Base-by-base conservation (phyloP, 2,113 vertebrate genomes). In the Corythaixoides concolor region DNA sequence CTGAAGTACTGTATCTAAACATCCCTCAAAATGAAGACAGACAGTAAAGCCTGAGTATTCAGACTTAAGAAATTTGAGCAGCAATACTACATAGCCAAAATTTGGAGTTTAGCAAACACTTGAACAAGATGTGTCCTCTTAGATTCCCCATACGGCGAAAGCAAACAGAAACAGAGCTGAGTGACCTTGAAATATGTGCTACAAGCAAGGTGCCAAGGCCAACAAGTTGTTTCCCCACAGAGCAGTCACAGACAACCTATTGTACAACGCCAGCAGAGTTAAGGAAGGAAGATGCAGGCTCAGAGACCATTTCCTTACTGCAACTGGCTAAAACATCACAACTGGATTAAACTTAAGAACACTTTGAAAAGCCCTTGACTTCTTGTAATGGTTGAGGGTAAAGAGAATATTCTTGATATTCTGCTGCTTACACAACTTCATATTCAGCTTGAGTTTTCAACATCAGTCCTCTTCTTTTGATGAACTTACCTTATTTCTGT, bases 211-310 rank as follows among this genome's bases (percentile, higher is more conserved):
- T 39, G 63, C 92, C 83, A 89, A 85, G 64, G 59, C 84, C 77
- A 95, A 49, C 39, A 47, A 43, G 52, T 39, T 79, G 37, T n/a
- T 81, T 70, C 56, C 66, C 75, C 33, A 22, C n/a, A 4, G 28
- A 72, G 66, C 49, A 86, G 33, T 5, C 68, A 67, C 37, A 39
- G 58, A 22, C 66, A 81, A 52, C n/a, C 45, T 49, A 47, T 3
- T 22, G 67, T 32, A 59, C 1, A 1, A 1, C 4, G 3, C 28
- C 12, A 62, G 49, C 0, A 41, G 35, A 85, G n/a, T 0, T 0
- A 91, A 45, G 79, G 18, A 72, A 69, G 58, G 73, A 69, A 72
- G 45, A 39, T 12, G 0, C 58, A 75, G 58, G 32, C 55, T 74
- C 45, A 7, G 45, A 93, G 62, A 90, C 62, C 41, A 45, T 58